A percentile compares a stretch with the other conserved stretches of the same genome.
Conservation (phyloP, 2,888 invertebrate species). For the Hirtodrosophila duncani region DNA sequence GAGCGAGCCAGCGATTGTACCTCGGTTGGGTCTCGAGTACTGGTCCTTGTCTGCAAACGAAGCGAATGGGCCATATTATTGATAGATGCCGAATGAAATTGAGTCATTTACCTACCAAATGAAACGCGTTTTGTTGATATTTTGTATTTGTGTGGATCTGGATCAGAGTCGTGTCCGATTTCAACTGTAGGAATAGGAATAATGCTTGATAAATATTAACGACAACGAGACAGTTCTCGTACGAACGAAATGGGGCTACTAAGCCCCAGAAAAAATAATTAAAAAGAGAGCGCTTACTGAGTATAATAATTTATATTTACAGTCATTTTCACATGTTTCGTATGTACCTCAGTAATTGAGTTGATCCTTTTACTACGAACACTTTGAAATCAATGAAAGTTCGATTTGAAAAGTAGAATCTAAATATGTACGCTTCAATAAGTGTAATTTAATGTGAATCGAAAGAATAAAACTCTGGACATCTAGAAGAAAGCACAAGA, state of each 20-base stretch:
- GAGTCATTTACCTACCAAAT: slow-evolving; percentile 34
- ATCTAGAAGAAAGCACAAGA: no score
- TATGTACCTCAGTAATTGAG: no score
- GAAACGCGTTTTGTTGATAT: slow-evolving; percentile 46
- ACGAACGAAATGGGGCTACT: slow-evolving; percentile 51
- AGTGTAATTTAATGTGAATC: no score
- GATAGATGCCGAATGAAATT: background rate
- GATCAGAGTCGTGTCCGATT: slow-evolving; percentile 55
- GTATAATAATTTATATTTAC: background rate
- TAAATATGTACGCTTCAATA: no score
- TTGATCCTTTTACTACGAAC: no score
- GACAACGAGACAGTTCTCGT: slow-evolving; percentile 51
- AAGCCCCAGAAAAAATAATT: slow-evolving; percentile 14
- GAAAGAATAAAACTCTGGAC: no score
- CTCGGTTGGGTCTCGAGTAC: slow-evolving; percentile 43
- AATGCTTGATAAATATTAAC: slow-evolving; percentile 56
- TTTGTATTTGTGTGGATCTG: slow-evolving; percentile 43
- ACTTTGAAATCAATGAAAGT: no score
- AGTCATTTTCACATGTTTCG: no score
- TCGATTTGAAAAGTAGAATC: no score
- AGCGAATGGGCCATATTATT: background rate
- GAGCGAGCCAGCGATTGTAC: slow-evolving; percentile 41
- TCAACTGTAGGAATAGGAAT: slow-evolving; percentile 59
- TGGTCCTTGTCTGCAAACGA: slow-evolving; percentile 42
- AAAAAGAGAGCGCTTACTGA: slow-evolving; percentile 5